Percentiles rank a stretch among this genome's conserved stretches.
These are phyloP conservation scores for Pachliopta kotzebuea DNA, from an alignment of 2,888 invertebrate species.

Conservation along the genomic window DNA sequence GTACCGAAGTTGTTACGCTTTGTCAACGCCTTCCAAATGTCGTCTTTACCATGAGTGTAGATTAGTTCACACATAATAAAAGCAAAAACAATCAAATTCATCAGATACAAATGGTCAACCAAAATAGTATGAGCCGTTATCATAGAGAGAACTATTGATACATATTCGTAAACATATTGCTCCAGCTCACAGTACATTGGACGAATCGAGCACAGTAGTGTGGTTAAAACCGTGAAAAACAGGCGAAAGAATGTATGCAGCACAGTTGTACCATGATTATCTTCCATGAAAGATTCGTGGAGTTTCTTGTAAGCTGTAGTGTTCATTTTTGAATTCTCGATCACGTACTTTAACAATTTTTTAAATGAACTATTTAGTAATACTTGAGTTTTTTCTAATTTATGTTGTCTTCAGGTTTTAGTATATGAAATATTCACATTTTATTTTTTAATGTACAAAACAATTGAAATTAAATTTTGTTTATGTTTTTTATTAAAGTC, in stretches of 20 bases:
- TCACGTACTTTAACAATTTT: neutral
- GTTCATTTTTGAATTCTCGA: constrained; percentile 44
- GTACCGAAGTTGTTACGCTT: constrained; percentile 41
- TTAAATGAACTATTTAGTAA: neutral
- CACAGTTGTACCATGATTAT: constrained; percentile 77
- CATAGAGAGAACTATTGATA: constrained; percentile 76
- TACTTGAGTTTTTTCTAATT: too few species aligned
- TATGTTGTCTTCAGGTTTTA: neutral
- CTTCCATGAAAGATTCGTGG: constrained; percentile 77
- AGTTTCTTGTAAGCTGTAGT: constrained; percentile 64
- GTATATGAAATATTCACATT: neutral
- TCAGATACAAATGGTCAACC: constrained; percentile 51
- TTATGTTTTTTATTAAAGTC: neutral
- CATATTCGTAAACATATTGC: constrained; percentile 77
- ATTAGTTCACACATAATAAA: constrained; percentile 42
- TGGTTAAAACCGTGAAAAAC: constrained; percentile 62
- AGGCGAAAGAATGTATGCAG: constrained; percentile 71
- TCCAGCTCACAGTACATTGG: constrained; percentile 33
- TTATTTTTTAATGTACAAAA: constrained; percentile 1
- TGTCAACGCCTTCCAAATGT: constrained; percentile 35
- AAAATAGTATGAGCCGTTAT: constrained; percentile 80
- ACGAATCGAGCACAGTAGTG: constrained; percentile 48
- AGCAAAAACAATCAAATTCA: constrained; percentile 52
- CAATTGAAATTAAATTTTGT: constrained; percentile 6
- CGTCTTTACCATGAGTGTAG: constrained; percentile 28